Percentiles rank a stretch among this genome's conserved stretches.
phyloP scores from a whole-genome alignment of 2,797 vertebrate genomes.

The Macropus fuliginosus region DNA sequence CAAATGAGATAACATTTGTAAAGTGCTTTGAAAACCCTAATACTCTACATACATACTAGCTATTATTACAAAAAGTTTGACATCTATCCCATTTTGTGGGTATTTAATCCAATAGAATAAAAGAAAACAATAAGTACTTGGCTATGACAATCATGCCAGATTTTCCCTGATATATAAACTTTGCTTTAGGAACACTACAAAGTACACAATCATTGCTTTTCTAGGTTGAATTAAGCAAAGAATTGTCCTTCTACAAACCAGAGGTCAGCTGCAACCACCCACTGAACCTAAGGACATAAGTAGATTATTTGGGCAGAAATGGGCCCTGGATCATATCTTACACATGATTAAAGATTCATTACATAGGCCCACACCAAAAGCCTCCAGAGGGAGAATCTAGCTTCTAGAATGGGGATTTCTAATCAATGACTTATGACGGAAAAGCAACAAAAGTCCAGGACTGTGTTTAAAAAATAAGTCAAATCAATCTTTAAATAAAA shows the following conservation, averaged over 20 bases:
- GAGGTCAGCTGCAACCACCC: not conserved
- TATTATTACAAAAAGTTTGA: not conserved
- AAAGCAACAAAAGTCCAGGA: not conserved
- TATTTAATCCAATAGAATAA: not conserved
- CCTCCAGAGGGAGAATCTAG: not conserved
- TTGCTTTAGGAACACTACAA: not conserved
- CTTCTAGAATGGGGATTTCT: not conserved
- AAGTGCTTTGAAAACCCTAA: not conserved
- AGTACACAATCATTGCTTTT: not conserved
- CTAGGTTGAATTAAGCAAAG: not conserved
- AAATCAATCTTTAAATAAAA: not conserved
- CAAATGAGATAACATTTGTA: not conserved
- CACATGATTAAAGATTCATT: not conserved
- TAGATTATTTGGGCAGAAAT: not conserved
- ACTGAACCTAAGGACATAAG: not conserved
- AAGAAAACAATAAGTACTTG: not conserved
- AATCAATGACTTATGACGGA: not conserved
- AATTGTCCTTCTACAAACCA: not conserved
- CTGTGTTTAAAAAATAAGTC: not conserved
- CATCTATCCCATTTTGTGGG: not conserved
- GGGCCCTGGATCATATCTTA: not conserved
- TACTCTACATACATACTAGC: not conserved
- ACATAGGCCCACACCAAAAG: not conserved
- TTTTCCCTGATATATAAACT: not conserved
- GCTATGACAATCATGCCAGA: not conserved